Evolutionary conservation across 2,113 vertebrate species (phyloP).

Genomic region (Oncorhynchus clarkii): DNA sequence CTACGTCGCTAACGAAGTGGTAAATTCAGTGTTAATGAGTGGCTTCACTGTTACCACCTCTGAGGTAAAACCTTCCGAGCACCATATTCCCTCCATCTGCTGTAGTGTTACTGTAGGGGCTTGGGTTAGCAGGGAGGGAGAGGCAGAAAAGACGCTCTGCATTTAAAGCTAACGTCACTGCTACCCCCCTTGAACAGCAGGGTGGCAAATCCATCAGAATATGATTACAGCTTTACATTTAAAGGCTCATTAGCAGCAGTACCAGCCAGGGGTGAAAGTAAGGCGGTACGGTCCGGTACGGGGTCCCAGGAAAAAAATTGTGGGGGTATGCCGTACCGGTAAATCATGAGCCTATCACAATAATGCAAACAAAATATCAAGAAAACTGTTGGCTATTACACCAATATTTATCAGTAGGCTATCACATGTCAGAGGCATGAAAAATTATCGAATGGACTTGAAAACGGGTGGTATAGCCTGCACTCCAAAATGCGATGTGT

Average conservation of each 20-base stretch:
- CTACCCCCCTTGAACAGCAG: slow-evolving; percentile 81
- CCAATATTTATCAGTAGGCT: no score
- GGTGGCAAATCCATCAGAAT: slow-evolving; percentile 82
- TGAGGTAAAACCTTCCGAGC: slow-evolving; percentile 92
- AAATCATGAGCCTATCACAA: no score
- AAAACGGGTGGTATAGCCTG: no score
- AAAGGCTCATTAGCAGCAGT: slow-evolving; percentile 79
- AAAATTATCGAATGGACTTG: no score
- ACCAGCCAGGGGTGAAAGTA: slow-evolving; percentile 5
- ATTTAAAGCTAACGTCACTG: slow-evolving; percentile 83
- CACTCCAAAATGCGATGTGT: no score
- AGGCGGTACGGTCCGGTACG: no score
- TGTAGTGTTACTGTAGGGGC: slow-evolving; percentile 79
- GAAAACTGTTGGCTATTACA: no score
- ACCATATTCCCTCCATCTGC: slow-evolving; percentile 95
- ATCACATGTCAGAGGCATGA: no score
- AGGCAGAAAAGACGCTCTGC: slow-evolving; percentile 90
- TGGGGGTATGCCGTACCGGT: no score
- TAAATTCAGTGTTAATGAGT: slow-evolving; percentile 99
- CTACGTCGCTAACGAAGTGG: slow-evolving; percentile 97
- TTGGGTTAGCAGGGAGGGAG: slow-evolving; percentile 65
- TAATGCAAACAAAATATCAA: no score
- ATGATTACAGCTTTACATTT: slow-evolving; percentile 67
- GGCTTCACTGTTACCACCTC: slow-evolving; percentile 98
- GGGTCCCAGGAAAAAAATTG: no score